These are phyloP conservation scores for Drosophila malerkotliana DNA, from an alignment of 1,140 invertebrate species.

Conservation along the genomic window DNA sequence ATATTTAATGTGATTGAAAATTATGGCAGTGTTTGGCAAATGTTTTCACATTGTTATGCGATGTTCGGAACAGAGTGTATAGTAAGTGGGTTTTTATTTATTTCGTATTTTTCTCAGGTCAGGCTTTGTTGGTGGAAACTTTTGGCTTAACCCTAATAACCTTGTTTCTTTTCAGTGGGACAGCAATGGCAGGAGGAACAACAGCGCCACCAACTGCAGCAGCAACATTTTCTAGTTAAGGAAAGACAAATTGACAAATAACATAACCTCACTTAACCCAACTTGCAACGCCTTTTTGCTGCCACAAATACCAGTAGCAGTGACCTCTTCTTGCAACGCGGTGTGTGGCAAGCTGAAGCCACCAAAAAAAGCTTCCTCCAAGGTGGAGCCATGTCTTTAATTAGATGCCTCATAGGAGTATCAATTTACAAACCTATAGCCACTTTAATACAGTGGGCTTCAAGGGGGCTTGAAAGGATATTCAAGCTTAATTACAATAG, in stretches of 20 bases:
- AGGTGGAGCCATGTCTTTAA: conserved; percentile 55
- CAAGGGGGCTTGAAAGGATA: neutral
- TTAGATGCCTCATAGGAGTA: conserved; percentile 66
- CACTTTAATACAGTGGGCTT: conserved; percentile 31
- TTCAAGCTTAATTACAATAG: neutral
- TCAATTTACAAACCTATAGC: conserved; percentile 33
- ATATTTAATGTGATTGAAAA: conserved; percentile 73
- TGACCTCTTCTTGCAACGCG: conserved; percentile 25
- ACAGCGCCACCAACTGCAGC: conserved; percentile 24
- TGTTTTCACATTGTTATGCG: conserved; percentile 34
- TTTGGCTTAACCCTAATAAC: conserved; percentile 71
- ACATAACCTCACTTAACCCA: conserved; percentile 79
- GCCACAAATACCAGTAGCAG: conserved; percentile 50
- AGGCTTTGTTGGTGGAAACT: conserved; percentile 23
- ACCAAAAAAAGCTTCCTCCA: conserved; percentile 26
- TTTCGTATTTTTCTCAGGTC: neutral
- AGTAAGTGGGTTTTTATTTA: neutral
- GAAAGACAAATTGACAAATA: conserved; percentile 81
- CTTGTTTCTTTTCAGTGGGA: conserved; percentile 64
- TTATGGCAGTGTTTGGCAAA: conserved; percentile 51
- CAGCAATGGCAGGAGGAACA: conserved; percentile 30
- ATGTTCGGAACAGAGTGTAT: conserved; percentile 7
- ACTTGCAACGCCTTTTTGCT: conserved; percentile 67
- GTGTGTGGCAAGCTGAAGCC: conserved; percentile 36
- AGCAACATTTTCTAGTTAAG: conserved; percentile 59